Conservation (phyloP, 2,113 vertebrate genomes). For the Mormyrus iriodes region DNA sequence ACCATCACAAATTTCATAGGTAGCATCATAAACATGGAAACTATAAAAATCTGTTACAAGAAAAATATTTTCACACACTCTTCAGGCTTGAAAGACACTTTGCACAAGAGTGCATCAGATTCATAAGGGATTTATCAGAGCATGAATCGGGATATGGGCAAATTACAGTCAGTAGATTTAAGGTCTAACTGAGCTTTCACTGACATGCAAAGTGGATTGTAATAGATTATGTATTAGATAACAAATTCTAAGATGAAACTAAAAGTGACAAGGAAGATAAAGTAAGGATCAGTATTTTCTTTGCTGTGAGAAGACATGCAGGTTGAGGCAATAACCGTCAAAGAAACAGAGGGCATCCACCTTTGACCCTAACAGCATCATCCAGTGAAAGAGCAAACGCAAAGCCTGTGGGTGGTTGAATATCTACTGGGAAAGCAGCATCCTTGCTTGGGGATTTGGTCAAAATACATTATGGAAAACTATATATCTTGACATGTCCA, state of each 20-base stretch:
- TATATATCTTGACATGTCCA: neutral
- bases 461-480: neutral
- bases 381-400: neutral
- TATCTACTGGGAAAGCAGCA: neutral
- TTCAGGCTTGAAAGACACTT: neutral
- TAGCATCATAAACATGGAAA: neutral
- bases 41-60: neutral
- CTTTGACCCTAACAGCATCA: neutral
- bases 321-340: neutral
- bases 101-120: neutral
- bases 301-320: neutral
- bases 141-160: neutral
- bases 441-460: neutral
- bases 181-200: neutral
- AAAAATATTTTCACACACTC: neutral
- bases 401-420: neutral
- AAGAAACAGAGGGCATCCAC: neutral
- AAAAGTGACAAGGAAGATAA: neutral
- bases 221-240: neutral
- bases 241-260: neutral
- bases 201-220: neutral
- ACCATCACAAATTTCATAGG: neutral
- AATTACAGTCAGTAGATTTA: neutral
- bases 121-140: neutral
- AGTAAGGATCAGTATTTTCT: neutral